These are phyloP conservation scores for Zaprionus inermis DNA, from an alignment of 1,140 invertebrate species.

Conservation along the genomic window DNA sequence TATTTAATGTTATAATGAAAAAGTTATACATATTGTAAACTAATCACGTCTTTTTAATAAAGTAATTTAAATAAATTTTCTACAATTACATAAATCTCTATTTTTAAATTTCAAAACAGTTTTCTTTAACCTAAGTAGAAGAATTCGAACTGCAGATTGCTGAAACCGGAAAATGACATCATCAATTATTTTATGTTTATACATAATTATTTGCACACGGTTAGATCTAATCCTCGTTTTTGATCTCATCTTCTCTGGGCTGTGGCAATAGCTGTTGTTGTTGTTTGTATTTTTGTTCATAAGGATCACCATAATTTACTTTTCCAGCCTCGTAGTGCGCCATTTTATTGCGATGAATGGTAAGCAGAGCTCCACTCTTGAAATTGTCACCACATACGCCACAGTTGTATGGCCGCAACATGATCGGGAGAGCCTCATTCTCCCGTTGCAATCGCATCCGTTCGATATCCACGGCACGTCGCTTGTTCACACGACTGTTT, in stretches of 20 bases:
- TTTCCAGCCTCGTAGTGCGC: constrained; percentile 56
- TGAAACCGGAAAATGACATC: background rate
- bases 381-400: constrained; percentile 65
- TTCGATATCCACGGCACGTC: constrained; percentile 59
- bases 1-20: no score
- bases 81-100: background rate
- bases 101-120: background rate
- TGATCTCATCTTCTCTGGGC: background rate
- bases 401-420: constrained; percentile 84
- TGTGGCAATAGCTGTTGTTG: constrained; percentile 16
- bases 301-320: constrained; percentile 54
- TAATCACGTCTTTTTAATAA: background rate
- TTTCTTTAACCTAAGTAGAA: background rate
- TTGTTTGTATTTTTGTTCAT: constrained; percentile 41
- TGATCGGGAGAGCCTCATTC: background rate
- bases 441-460: constrained; percentile 46
- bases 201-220: background rate
- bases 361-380: constrained; percentile 68
- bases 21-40: no score
- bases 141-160: background rate
- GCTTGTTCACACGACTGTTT: constrained; percentile 52
- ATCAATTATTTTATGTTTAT: background rate
- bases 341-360: constrained; percentile 68
- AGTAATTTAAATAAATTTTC: background rate
- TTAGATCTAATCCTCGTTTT: background rate